Evolutionary conservation across 2,888 invertebrate species (phyloP), one percentile per base, ranked within the genome.

Genomic region (Artemia sinica): DNA sequence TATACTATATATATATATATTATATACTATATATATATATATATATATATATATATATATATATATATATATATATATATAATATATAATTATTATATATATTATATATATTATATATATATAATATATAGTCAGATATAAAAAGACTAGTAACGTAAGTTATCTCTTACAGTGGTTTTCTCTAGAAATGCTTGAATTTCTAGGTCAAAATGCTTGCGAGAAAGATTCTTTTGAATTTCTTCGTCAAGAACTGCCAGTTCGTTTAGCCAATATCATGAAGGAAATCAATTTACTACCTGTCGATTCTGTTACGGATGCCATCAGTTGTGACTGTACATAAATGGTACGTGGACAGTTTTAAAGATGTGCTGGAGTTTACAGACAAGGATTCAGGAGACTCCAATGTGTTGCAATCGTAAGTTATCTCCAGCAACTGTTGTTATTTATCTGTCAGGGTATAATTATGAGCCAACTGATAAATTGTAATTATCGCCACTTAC

Each of bases 231-330:
- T 86, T 77, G 82, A 91, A 73, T 98, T 98, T 78, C 83, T 98
- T 8, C 84, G 93, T 70, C 95, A 97, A 79, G 98, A 98, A 80
- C 81, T 98, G 70, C 96, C 97, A 10, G 95, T 96, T n/a, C 85
- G 98, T 71, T 80, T 98, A 76, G 95, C 98, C 68, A 98, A 98
- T 78, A 98, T 98, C 75, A 98, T 98, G 97, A 95, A 96, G 78
- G 98, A 98, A 81, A 95, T 98, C 77, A 91, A 93, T 67, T 81
- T 97, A 58, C 81, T 98, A 9, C 98, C 98, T 0, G 91, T 93
- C 73, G 90, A 89, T n/a, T 76, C 82, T 99, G 51, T 82, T 96
- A 8, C 83, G 86, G 70, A 96, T 92, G 87, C 94, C 95, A 1
- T 94, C 94, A 3, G 93, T 96, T 12, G 84, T 86, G 18, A 84